phyloP scores from a whole-genome alignment of 2,888 invertebrate genomes.

The Lithosia quadra region DNA sequence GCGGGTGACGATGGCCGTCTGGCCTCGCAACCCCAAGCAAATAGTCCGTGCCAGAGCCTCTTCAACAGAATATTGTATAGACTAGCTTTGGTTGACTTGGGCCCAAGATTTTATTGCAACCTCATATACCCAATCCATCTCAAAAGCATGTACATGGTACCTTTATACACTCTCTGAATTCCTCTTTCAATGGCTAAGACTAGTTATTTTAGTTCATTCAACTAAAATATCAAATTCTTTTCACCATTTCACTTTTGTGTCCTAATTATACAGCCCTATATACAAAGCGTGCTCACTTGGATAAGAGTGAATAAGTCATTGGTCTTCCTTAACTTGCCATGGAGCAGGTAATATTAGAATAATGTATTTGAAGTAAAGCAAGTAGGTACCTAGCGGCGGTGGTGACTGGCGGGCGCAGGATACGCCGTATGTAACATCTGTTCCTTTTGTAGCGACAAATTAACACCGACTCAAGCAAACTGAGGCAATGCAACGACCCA shows the following conservation, averaged over 20 bases:
- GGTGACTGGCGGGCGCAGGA: constrained; percentile 31
- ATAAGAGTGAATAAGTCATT: background rate
- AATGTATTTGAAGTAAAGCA: constrained; percentile 16
- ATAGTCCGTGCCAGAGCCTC: no score
- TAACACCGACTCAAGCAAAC: constrained; percentile 79
- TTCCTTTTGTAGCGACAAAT: constrained; percentile 81
- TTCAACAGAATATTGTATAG: no score
- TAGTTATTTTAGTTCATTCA: background rate
- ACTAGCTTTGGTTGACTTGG: no score
- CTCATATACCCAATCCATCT: no score
- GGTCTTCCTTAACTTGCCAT: background rate
- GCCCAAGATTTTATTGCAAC: no score
- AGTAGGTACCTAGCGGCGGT: constrained; percentile 19
- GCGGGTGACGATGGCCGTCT: no score
- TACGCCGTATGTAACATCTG: constrained; percentile 74
- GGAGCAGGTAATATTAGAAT: background rate
- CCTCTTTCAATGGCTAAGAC: background rate
- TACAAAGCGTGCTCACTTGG: background rate
- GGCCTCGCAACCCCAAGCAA: no score
- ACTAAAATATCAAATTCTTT: background rate
- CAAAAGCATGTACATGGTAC: no score
- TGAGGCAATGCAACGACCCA: constrained; percentile 77
- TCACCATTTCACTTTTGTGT: background rate
- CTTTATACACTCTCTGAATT: no score
- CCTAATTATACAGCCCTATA: background rate